A percentile compares a stretch with the other conserved stretches of the same genome.
phyloP scores from a whole-genome alignment of 2,113 vertebrate genomes.

The Podiceps cristatus region DNA sequence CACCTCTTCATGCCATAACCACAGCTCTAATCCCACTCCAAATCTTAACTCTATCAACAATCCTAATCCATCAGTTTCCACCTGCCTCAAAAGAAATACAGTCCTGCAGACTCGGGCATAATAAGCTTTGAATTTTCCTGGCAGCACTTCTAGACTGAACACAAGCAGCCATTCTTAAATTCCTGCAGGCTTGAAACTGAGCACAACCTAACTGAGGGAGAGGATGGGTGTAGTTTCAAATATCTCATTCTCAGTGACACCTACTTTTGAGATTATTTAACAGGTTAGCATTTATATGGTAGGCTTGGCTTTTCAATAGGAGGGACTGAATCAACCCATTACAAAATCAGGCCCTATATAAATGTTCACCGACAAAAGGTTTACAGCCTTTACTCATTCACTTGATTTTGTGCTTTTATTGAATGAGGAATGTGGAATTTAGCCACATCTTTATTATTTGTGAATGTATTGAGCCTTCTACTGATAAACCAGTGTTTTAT shows the following conservation, averaged over 20 bases:
- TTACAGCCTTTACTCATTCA: background rate
- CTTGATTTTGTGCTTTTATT: background rate
- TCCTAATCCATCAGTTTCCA: background rate
- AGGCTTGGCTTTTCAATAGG: background rate
- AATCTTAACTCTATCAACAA: background rate
- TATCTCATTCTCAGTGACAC: background rate
- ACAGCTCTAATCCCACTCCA: background rate
- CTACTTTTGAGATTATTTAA: background rate
- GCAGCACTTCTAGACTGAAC: background rate
- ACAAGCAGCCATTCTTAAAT: background rate
- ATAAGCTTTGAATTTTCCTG: background rate
- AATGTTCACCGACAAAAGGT: background rate
- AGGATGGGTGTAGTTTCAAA: background rate
- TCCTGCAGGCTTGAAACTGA: background rate
- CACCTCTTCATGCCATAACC: background rate
- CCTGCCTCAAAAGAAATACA: background rate
- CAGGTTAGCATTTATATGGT: background rate
- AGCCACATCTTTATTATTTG: background rate
- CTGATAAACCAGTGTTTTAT: background rate
- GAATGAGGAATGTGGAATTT: background rate
- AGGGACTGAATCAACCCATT: background rate
- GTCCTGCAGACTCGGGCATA: background rate
- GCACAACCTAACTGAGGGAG: background rate
- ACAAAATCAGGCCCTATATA: background rate
- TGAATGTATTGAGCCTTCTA: background rate